Evolutionary conservation across 2,797 vertebrate species (phyloP).

Genomic region (Graptemys geographica): DNA sequence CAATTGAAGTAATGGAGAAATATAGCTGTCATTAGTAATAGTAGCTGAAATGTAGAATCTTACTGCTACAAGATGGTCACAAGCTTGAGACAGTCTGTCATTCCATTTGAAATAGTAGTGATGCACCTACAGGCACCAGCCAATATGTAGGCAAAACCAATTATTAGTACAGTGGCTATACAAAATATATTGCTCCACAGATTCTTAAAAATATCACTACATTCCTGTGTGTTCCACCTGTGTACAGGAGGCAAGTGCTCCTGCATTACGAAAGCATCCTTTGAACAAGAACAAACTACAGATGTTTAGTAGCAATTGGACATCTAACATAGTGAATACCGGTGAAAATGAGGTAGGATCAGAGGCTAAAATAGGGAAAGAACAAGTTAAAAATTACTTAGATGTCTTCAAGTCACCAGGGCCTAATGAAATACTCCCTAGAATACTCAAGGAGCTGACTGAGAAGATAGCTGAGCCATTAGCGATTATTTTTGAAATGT

Average conservation of each 20-base stretch:
- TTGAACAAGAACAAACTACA: neutral
- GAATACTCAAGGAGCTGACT: no score
- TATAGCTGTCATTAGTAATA: neutral
- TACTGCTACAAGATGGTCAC: neutral
- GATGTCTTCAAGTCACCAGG: no score
- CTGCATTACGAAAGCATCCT: neutral
- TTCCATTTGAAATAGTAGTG: neutral
- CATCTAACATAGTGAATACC: no score
- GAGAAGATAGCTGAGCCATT: no score
- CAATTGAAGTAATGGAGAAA: neutral
- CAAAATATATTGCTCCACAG: neutral
- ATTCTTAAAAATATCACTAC: neutral
- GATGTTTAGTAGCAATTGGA: no score
- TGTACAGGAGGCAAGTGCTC: no score
- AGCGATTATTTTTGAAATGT: no score
- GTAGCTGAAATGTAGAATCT: neutral
- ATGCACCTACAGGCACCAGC: neutral
- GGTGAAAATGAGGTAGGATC: no score
- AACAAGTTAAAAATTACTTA: no score
- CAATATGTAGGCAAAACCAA: neutral
- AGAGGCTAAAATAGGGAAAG: no score
- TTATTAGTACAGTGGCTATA: neutral
- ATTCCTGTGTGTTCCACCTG: fast-evolving
- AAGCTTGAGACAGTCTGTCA: neutral
- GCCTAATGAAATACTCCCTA: no score